Conservation (phyloP, 2,888 invertebrate genomes). For the Dinocampus coccinellae region DNA sequence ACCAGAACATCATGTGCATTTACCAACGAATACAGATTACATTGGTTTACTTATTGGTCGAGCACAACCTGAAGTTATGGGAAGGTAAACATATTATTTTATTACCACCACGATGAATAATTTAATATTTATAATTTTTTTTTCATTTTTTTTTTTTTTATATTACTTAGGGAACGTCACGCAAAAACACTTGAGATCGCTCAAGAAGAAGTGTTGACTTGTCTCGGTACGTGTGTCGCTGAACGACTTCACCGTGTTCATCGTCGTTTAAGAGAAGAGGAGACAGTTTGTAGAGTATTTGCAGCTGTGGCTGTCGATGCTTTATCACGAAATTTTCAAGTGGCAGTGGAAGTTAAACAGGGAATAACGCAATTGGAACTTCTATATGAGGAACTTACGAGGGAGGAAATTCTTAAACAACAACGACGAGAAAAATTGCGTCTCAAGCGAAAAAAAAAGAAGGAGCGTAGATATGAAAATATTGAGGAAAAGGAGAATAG, state of each 20-base stretch:
- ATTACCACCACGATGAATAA: neutral
- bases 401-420: slow-evolving; percentile 88
- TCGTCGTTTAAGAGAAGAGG: slow-evolving; percentile 88
- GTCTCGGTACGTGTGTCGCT: slow-evolving; percentile 93
- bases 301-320: slow-evolving; percentile 91
- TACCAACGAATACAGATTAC: slow-evolving; percentile 89
- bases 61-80: slow-evolving; percentile 92
- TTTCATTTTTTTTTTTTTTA: slow-evolving; percentile 8
- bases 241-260: slow-evolving; percentile 90
- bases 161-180: slow-evolving; percentile 80
- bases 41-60: slow-evolving; percentile 89
- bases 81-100: slow-evolving; percentile 72
- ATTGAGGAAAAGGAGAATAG: slow-evolving; percentile 68
- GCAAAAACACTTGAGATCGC: slow-evolving; percentile 97
- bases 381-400: slow-evolving; percentile 87
- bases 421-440: slow-evolving; percentile 90
- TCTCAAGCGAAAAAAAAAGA: slow-evolving; percentile 81
- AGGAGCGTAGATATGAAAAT: slow-evolving; percentile 73
- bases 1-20: slow-evolving; percentile 88
- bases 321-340: slow-evolving; percentile 89
- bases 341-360: slow-evolving; percentile 89
- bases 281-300: slow-evolving; percentile 93
- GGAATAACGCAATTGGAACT: slow-evolving; percentile 91
- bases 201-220: slow-evolving; percentile 95
- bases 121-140: neutral